Evolutionary conservation across 2,888 invertebrate species (phyloP).

Genomic region (Anoplius nigerrimus): DNA sequence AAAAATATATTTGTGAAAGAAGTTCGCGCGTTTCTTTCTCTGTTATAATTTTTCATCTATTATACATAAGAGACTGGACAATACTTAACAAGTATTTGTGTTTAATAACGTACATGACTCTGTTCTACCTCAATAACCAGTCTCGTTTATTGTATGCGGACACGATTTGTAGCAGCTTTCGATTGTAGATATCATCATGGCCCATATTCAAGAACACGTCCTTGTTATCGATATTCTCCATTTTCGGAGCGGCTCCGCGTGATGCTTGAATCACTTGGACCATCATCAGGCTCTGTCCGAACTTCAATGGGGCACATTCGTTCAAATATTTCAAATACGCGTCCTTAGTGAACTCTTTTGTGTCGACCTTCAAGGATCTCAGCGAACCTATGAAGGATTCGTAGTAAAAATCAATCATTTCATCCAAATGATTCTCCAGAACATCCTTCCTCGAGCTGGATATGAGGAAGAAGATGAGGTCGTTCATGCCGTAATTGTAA

Average conservation of each 20-base stretch:
- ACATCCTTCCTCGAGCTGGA: conserved; percentile 65
- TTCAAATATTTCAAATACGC: conserved; percentile 58
- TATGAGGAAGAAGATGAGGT: conserved; percentile 70
- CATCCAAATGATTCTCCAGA: conserved; percentile 62
- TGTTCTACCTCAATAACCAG: conserved; percentile 63
- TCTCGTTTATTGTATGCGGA: conserved; percentile 59
- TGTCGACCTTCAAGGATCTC: conserved; percentile 55
- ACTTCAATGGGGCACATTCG: conserved; percentile 61
- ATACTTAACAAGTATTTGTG: neutral
- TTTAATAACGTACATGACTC: too few relatives aligned
- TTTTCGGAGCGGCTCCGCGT: conserved; percentile 57
- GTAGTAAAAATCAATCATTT: conserved; percentile 67
- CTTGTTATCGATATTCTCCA: conserved; percentile 57
- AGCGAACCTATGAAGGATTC: conserved; percentile 62
- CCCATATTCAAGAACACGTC: conserved; percentile 58
- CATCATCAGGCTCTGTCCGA: conserved; percentile 71
- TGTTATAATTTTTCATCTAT: neutral
- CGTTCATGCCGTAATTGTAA: conserved; percentile 66
- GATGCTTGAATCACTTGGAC: conserved; percentile 70
- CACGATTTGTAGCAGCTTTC: conserved; percentile 64
- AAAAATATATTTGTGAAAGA: neutral
- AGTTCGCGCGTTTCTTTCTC: neutral
- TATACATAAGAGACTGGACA: neutral
- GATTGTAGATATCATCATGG: conserved; percentile 58
- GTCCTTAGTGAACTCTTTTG: conserved; percentile 48